Evolutionary conservation across 2,888 invertebrate species (phyloP).

Genomic region (Salpingus planirostris): DNA sequence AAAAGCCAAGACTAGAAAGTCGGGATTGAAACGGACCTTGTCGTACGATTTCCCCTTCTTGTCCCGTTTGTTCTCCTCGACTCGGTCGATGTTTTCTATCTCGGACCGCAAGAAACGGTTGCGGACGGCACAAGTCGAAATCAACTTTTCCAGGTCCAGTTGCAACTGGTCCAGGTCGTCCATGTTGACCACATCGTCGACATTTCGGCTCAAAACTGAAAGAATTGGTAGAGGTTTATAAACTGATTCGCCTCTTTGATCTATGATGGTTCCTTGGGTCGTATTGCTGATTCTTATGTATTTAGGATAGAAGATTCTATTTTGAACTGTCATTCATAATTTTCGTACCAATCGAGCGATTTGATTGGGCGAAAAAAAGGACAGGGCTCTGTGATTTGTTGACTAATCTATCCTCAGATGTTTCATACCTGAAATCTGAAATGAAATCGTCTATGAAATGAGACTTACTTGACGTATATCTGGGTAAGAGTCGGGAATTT

Average conservation of each 20-base stretch:
- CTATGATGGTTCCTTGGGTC: no score
- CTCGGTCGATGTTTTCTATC: conserved; percentile 58
- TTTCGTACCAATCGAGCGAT: no score
- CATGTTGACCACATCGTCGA: conserved; percentile 71
- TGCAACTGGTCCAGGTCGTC: conserved; percentile 85
- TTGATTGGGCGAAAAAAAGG: no score
- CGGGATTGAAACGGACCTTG: conserved; percentile 22
- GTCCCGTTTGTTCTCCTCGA: conserved; percentile 46
- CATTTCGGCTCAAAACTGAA: conserved; percentile 53
- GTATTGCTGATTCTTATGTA: no score
- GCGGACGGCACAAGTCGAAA: conserved; percentile 75
- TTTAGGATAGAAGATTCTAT: no score
- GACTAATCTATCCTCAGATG: no score
- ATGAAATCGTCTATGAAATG: no score
- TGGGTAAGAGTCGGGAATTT: conserved; percentile 56
- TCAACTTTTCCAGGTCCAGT: conserved; percentile 74
- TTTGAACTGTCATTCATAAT: no score
- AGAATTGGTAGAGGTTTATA: no score
- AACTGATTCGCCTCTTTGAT: no score
- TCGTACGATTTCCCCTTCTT: conserved; percentile 36
- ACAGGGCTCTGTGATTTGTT: no score
- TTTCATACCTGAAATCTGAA: no score
- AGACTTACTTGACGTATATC: conserved; percentile 48
- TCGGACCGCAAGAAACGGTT: conserved; percentile 70
- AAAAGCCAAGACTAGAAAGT: neutral